These are phyloP conservation scores for Oopsacas minuta DNA, from an alignment of 37 sponge, comb jelly and placozoan genomes.

Conservation along the genomic window DNA sequence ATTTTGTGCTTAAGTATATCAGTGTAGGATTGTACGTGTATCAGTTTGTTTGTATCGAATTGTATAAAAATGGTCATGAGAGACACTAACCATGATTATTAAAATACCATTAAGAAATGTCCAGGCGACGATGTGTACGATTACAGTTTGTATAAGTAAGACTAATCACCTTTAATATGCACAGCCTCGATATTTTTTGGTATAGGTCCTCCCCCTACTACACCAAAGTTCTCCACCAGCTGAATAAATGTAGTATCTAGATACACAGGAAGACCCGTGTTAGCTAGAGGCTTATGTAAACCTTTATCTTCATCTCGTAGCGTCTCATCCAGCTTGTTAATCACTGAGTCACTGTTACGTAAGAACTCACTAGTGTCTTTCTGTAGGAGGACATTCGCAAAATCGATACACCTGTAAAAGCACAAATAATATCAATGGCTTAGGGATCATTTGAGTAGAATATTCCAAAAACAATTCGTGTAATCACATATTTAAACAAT, in stretches of 20 bases:
- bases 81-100: too few relatives aligned
- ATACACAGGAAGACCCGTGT: not conserved
- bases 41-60: too few relatives aligned
- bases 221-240: conserved; percentile 16
- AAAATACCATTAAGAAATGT: too few relatives aligned
- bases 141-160: too few relatives aligned
- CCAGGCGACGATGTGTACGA: too few relatives aligned
- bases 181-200: not conserved
- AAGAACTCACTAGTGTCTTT: not conserved
- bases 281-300: not conserved
- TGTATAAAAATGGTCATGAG: too few relatives aligned
- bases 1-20: too few relatives aligned
- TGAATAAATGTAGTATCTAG: not conserved
- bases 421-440: not conserved
- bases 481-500: not conserved
- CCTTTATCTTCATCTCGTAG: not conserved
- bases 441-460: not conserved
- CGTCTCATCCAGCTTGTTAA: not conserved
- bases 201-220: not conserved
- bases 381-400: conserved; percentile 19
- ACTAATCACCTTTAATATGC: not conserved
- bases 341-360: conserved; percentile 1
- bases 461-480: not conserved
- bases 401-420: conserved; percentile 9
- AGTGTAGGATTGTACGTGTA: too few relatives aligned